These are phyloP conservation scores for Orchesella flavescens DNA, from an alignment of 2,888 invertebrate genomes.

Conservation along the genomic window DNA sequence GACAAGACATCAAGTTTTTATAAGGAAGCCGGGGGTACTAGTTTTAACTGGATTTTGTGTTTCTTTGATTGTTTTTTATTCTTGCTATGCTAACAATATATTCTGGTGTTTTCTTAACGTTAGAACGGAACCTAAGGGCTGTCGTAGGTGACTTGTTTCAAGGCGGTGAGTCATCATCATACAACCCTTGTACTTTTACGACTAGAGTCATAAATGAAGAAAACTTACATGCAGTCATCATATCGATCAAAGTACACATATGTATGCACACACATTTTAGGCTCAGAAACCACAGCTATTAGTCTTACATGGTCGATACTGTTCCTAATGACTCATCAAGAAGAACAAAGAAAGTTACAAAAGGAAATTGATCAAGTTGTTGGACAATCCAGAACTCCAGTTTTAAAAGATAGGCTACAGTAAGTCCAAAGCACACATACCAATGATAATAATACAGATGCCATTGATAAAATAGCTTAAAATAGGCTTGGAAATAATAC, in stretches of 20 bases:
- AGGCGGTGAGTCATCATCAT: conserved; percentile 23
- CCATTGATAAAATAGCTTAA: too few relatives aligned
- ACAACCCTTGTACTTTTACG: too few relatives aligned
- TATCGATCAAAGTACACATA: too few relatives aligned
- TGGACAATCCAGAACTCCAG: conserved; percentile 34
- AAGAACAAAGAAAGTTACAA: conserved; percentile 35
- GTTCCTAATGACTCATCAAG: conserved; percentile 50
- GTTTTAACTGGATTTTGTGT: too few relatives aligned
- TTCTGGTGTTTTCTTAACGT: neutral
- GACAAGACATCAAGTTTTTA: conserved; percentile 52
- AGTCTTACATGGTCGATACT: conserved; percentile 52
- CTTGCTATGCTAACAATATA: neutral
- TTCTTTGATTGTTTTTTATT: too few relatives aligned
- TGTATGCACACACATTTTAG: neutral
- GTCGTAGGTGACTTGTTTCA: conserved; percentile 57
- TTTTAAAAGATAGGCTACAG: conserved; percentile 42
- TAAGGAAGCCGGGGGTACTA: conserved; percentile 50
- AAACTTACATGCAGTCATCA: too few relatives aligned
- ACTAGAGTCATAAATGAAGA: too few relatives aligned
- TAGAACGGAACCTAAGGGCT: conserved; percentile 53
- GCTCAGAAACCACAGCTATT: conserved; percentile 52
- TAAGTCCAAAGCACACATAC: neutral
- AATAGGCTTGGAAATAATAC: neutral
- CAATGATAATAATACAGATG: too few relatives aligned
- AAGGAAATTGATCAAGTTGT: conserved; percentile 51